Evolutionary conservation across 2,888 invertebrate species (phyloP), one percentile per base, ranked within the genome.

Genomic region (Tetragnatha montana): DNA sequence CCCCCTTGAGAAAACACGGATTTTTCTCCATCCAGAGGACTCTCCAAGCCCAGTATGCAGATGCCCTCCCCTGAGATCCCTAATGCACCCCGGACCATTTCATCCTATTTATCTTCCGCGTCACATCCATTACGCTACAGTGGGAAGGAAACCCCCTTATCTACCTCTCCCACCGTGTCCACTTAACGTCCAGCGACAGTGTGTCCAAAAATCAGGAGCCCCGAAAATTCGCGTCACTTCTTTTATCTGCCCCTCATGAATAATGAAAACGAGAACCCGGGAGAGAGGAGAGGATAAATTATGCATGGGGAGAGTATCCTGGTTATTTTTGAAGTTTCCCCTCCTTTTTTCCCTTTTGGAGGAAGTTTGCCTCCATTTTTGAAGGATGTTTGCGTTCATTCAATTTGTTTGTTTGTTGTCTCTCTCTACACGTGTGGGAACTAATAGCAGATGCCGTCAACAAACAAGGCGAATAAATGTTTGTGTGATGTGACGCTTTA

Each of bases 241-340:
- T 60, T 60, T 60, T 60, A 78, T 78, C 60, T 22, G 1, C 78
- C 78, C 10, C 78, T 21, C 21, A 78, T 78, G 78, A 78, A 78
- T 78, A 51, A 78, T 78, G 78, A 21, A 60, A 60, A 60, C 17
- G 60, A 60, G 17, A 60, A 12, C 60, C 60, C 60, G 4, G 60
- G 60, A 60, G 60, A 17, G 17, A 60, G 60, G 60, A 8, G 8
- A 4, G 17, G 60, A 60, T 60, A 60, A 60, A 60, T 60, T 60
- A 60, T 60, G 60, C 60, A 60, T 60, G 60, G 60, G 4, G 60
- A 60, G 60, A 35, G 35, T 60, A 0, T 60, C 60, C 60, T 4
- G 12, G 60, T 60, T 60, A 60, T 60, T 60, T 60, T 17, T 60
- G 17, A 17, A 60, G 12, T 10, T 60, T 60, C 10, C 14, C 17